Evolutionary conservation across 2,113 vertebrate genomes (phyloP).

Genomic region (Pristiophorus japonicus): DNA sequence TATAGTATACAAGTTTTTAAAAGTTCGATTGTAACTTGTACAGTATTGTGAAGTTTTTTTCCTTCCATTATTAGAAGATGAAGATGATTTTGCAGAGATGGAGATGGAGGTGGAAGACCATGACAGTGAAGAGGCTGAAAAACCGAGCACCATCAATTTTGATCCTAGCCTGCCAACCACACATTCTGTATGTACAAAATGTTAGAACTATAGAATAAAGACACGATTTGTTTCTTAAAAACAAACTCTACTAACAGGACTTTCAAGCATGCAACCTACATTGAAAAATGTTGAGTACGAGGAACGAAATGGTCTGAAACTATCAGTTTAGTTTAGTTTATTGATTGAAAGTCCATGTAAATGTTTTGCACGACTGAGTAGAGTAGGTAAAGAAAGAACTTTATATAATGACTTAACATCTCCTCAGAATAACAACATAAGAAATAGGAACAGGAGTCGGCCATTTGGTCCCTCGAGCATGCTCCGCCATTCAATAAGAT

Average conservation of each 20-base stretch:
- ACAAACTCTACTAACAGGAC: not conserved
- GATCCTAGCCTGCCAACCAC: slow-evolving; percentile 93
- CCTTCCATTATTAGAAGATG: slow-evolving; percentile 61
- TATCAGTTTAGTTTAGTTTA: not conserved
- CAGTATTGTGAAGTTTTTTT: slow-evolving; percentile 9
- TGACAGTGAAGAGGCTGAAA: slow-evolving; percentile 72
- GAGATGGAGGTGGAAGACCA: slow-evolving; percentile 90
- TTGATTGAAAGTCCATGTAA: not conserved
- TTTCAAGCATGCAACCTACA: not conserved
- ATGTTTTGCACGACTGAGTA: not conserved
- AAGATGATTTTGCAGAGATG: slow-evolving; percentile 83
- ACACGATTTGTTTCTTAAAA: not conserved
- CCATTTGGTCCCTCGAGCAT: too few species aligned
- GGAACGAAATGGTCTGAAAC: not conserved
- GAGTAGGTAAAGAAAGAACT: not conserved
- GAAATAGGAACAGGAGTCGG: too few species aligned
- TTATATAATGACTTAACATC: not conserved
- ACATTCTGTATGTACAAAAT: slow-evolving; percentile 68
- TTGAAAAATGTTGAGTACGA: not conserved
- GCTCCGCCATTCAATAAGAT: too few species aligned
- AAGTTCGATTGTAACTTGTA: not conserved
- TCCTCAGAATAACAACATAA: too few species aligned
- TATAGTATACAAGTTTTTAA: too few species aligned
- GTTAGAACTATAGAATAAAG: not conserved
- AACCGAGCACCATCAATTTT: slow-evolving; percentile 83